A percentile compares a stretch with the other conserved stretches of the same genome.
These are phyloP conservation scores for Rhimphoctona megacephalus DNA, from an alignment of 2,888 invertebrate genomes.

Conservation along the genomic window DNA sequence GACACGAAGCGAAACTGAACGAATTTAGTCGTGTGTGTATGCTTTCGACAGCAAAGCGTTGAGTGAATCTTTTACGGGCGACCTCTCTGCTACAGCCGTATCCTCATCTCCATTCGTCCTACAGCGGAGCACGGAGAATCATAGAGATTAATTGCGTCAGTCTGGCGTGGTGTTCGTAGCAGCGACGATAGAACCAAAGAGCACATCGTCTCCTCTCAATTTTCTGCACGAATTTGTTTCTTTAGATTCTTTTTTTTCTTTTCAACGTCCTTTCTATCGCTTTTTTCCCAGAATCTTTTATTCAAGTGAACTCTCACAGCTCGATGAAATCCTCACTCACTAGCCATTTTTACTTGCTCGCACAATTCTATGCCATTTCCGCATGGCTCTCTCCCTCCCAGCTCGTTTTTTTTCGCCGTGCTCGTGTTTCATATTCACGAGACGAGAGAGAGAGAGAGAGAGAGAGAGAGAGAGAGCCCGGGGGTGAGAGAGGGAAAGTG, in stretches of 20 bases:
- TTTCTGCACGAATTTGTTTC: constrained; percentile 36
- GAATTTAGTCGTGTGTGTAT: constrained; percentile 68
- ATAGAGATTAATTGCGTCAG: constrained; percentile 72
- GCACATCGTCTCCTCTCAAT: constrained; percentile 30
- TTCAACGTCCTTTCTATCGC: constrained; percentile 27
- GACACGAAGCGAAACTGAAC: constrained; percentile 45
- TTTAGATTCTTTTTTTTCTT: constrained; percentile 42
- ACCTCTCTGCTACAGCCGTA: constrained; percentile 54
- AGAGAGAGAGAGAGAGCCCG: constrained; percentile 14
- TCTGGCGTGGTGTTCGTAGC: constrained; percentile 49
- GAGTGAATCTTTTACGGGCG: constrained; percentile 64
- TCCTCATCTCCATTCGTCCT: constrained; percentile 53
- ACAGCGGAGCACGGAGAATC: constrained; percentile 45
- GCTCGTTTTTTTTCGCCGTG: constrained; percentile 23
- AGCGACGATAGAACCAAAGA: constrained; percentile 40
- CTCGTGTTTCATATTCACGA: constrained; percentile 40
- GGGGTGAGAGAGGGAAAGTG: not conserved
- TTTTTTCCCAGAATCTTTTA: constrained; percentile 38
- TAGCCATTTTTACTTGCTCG: constrained; percentile 53
- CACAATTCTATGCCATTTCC: constrained; percentile 41
- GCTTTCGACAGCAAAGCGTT: constrained; percentile 39
- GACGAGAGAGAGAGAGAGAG: not conserved
- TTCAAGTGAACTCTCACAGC: constrained; percentile 46
- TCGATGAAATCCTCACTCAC: constrained; percentile 54
- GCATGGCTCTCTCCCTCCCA: constrained; percentile 1